Evolutionary conservation across 1,140 invertebrate genomes (phyloP).

Genomic region (Calycopis cecrops): DNA sequence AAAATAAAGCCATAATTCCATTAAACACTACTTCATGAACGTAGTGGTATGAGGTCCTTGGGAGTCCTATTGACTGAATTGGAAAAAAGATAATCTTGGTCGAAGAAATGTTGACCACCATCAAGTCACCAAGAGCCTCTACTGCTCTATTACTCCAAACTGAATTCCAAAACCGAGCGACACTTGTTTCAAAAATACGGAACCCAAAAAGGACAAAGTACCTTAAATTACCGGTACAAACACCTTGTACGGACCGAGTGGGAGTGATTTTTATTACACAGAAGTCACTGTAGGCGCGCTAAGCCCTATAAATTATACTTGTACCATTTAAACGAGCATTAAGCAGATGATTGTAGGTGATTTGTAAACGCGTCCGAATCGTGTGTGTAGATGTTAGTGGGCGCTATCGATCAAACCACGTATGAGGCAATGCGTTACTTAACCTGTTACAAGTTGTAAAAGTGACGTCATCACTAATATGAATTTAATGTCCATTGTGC

Average conservation of each 20-base stretch:
- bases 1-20: too few species aligned
- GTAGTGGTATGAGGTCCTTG: too few species aligned
- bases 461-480: too few species aligned
- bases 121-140: too few species aligned
- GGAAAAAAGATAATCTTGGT: too few species aligned
- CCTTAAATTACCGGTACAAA: constrained; percentile 2
- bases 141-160: too few species aligned
- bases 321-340: constrained; percentile 16
- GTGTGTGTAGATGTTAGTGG: constrained; percentile 17
- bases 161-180: too few species aligned
- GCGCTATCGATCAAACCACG: constrained; percentile 25
- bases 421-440: constrained; percentile 31
- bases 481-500: too few species aligned
- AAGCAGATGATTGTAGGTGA: constrained; percentile 16
- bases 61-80: too few species aligned
- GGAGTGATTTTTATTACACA: background rate
- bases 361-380: constrained; percentile 12
- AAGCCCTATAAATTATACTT: constrained; percentile 13
- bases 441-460: background rate
- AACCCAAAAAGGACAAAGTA: constrained; percentile 3
- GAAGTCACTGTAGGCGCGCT: constrained; percentile 1
- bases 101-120: too few species aligned
- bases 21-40: too few species aligned
- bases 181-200: too few species aligned
- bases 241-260: background rate